phyloP scores from a whole-genome alignment of 2,888 invertebrate genomes.

The Marasmarcha lunaedactyla region DNA sequence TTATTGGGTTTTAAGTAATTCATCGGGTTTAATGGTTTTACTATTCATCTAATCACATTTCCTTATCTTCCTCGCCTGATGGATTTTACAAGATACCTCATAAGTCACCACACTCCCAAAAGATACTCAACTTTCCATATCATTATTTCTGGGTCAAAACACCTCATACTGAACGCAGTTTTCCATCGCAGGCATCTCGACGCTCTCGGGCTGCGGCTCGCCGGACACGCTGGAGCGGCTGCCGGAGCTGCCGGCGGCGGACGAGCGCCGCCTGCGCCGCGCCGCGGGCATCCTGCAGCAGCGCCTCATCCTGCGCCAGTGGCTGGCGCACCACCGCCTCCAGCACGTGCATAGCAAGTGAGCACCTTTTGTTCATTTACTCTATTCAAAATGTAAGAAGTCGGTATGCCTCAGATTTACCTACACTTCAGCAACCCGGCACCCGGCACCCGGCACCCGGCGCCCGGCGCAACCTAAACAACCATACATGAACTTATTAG shows the following conservation, averaged over 20 bases:
- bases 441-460: not conserved
- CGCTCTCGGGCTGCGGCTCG: constrained; percentile 83
- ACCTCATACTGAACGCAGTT: too few species aligned
- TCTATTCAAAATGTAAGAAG: not conserved
- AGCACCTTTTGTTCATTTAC: constrained; percentile 14
- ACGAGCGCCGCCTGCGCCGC: constrained; percentile 85
- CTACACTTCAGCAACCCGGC: not conserved
- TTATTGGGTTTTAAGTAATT: too few species aligned
- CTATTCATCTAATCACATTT: too few species aligned
- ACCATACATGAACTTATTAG: not conserved
- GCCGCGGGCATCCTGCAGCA: constrained; percentile 87
- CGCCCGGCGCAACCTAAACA: too few species aligned
- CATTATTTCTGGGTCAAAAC: too few species aligned
- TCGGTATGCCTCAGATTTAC: not conserved
- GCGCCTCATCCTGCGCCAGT: constrained; percentile 85
- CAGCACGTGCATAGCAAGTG: constrained; percentile 81
- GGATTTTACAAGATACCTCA: too few species aligned
- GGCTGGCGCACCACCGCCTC: constrained; percentile 81
- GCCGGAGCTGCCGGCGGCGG: constrained; percentile 85
- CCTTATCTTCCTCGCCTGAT: too few species aligned
- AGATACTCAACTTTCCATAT: too few species aligned
- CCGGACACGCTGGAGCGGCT: constrained; percentile 78
- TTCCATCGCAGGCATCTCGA: constrained; percentile 88
- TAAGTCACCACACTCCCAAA: too few species aligned
- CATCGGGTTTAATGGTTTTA: too few species aligned